Conservation (phyloP, 2,113 vertebrate genomes). For the Tauraco erythrolophus region DNA sequence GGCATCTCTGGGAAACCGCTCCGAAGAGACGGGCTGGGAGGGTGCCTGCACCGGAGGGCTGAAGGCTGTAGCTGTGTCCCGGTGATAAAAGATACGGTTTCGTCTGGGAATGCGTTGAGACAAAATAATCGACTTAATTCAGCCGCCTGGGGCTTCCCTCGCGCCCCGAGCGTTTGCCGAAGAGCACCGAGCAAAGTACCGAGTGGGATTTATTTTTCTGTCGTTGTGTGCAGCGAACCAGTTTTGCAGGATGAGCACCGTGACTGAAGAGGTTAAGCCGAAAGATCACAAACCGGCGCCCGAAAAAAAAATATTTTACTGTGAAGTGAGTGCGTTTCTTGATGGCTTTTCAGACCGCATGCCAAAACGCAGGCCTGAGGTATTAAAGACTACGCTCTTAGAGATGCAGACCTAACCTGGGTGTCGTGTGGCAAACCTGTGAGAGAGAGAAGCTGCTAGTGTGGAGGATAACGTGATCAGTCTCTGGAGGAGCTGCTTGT, state of each 20-base stretch:
- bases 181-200: not conserved
- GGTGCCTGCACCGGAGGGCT: not conserved
- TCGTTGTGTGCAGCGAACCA: not conserved
- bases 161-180: fast-evolving
- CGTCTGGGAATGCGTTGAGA: fast-evolving
- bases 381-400: fast-evolving
- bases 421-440: fast-evolving
- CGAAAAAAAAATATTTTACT: not conserved
- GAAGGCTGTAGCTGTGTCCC: not conserved
- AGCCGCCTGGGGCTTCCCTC: fast-evolving
- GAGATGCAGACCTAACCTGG: fast-evolving
- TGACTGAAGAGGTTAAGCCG: not conserved
- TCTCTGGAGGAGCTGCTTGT: not conserved
- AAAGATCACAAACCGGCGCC: not conserved
- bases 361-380: not conserved
- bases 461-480: fast-evolving
- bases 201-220: fast-evolving
- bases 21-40: not conserved
- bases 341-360: fast-evolving
- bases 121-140: fast-evolving
- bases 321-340: slow-evolving; percentile 20
- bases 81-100: fast-evolving
- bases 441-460: fast-evolving
- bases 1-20: not conserved
- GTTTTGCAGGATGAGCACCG: not conserved